phyloP scores from a whole-genome alignment of 2,888 invertebrate genomes.

The Andrena minutula region DNA sequence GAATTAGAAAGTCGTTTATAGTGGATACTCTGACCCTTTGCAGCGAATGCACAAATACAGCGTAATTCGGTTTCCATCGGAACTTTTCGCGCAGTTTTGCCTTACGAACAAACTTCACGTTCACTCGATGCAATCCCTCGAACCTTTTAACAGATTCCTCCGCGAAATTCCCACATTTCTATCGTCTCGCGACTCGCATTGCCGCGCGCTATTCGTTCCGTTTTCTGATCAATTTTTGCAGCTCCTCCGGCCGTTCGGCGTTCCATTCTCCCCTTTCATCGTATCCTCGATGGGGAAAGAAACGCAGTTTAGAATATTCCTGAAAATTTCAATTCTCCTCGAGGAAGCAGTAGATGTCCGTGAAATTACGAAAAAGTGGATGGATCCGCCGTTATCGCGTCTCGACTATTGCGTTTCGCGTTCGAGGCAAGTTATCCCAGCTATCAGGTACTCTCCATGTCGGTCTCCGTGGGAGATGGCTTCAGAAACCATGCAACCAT shows the following conservation, averaged over 20 bases:
- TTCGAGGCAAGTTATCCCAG: background rate
- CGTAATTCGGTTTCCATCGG: conserved; percentile 1
- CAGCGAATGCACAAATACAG: background rate
- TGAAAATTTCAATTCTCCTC: conserved; percentile 54
- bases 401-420: background rate
- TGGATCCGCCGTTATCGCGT: conserved; percentile 22
- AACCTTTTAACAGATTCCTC: background rate
- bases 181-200: background rate
- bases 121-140: background rate
- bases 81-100: background rate
- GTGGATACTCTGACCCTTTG: background rate
- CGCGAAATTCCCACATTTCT: background rate
- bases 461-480: background rate
- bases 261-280: background rate
- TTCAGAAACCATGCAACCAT: background rate
- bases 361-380: conserved; percentile 34
- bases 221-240: conserved; percentile 4
- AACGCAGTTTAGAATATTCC: conserved; percentile 31
- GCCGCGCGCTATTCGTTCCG: conserved; percentile 10
- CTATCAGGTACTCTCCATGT: background rate
- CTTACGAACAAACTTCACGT: background rate
- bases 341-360: background rate
- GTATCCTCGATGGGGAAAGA: conserved; percentile 6
- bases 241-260: background rate
- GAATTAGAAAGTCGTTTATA: background rate